Base-by-base conservation (phyloP, 2,113 vertebrate species). In the Bucco capensis region DNA sequence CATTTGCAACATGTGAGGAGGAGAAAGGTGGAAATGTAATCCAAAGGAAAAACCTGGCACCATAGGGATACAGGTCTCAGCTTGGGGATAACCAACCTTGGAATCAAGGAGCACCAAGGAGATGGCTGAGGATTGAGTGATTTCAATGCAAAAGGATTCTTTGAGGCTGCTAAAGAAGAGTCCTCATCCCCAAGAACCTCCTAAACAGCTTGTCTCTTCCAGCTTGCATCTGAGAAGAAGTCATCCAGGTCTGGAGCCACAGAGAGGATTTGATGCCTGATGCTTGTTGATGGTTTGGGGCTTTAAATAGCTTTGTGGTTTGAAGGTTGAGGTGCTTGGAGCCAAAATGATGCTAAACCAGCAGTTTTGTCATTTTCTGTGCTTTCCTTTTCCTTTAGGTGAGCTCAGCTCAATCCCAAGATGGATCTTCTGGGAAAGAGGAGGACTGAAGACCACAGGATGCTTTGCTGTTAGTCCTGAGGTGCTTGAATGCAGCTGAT, bases 251-350 rank as follows among this genome's bases (percentile, higher is more conserved):
- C 25, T 23, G 61, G 27, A 85, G 31, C 15, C 40, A n/a, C 47
- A 38, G 47, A 14, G 10, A 64, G 24, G 22, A n/a, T 84, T 54
- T 47, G 57, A 56, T 77, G 51, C 17, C 61, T 56, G 74, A 49
- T 1, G 3, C 53, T 65, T 0, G 0, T 8, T 61, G 57, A 14
- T 46, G n/a, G 6, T 31, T 75, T 6, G 10, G 38, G 10, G 24
- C 30, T 90, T 66, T n/a, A 71, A 46, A 28, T 8, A 67, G 9
- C 27, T 85, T 49, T 77, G 70, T 49, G 60, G 40, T 77, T 85
- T 73, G 74, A 72, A 57, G 33, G 54, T 49, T 73, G 60, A 11
- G 44, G 27, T 25, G 14, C 49, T 62, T 69, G 84, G 69, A 81
- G 57, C 14, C 18, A 42, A 70, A 86, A 46, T n/a, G n/a, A n/a